phyloP scores from a whole-genome alignment of 2,888 invertebrate genomes.

The Suillia variegata region DNA sequence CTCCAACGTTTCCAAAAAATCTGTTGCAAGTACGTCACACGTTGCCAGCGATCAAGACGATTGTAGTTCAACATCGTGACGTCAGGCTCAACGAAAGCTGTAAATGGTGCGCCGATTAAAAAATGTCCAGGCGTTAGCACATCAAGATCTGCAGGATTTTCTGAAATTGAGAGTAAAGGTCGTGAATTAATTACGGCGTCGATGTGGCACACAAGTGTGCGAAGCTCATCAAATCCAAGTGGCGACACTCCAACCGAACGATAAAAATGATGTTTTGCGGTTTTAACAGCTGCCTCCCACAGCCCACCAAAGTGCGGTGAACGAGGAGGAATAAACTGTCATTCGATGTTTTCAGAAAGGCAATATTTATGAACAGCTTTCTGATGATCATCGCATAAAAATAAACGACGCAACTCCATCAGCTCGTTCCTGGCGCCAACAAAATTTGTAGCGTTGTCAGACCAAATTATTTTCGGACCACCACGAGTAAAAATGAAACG shows the following conservation, averaged over 20 bases:
- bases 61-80: neutral
- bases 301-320: constrained; percentile 16
- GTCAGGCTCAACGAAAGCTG: neutral
- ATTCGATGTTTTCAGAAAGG: neutral
- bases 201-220: constrained; percentile 14
- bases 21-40: constrained; percentile 1
- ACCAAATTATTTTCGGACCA: constrained; percentile 4
- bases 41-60: neutral
- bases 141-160: constrained; percentile 6
- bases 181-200: constrained; percentile 14
- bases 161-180: constrained; percentile 8
- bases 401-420: constrained; percentile 4
- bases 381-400: constrained; percentile 3
- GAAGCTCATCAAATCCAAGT: constrained; percentile 8
- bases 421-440: constrained; percentile 14
- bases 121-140: constrained; percentile 1
- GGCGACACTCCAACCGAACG: neutral
- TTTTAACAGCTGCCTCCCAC: constrained; percentile 6
- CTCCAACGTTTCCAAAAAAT: neutral
- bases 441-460: constrained; percentile 17
- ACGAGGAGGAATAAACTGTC: constrained; percentile 19
- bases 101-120: neutral
- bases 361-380: neutral
- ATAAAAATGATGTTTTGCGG: constrained; percentile 11
- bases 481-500: constrained; percentile 8